Evolutionary conservation across 2,113 vertebrate species (phyloP).

Genomic region (Saccopteryx bilineata): DNA sequence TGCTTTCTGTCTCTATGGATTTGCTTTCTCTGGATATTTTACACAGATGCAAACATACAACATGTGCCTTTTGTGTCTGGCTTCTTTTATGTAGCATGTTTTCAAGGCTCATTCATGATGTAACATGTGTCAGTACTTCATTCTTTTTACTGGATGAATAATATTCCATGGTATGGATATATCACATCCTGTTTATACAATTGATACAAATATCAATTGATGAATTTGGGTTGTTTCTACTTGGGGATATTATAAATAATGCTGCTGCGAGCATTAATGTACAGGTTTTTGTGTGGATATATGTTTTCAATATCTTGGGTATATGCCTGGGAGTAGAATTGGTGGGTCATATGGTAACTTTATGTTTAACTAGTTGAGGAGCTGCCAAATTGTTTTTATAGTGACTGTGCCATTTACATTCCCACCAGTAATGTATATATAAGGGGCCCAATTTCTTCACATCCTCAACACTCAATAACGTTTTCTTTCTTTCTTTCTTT

Average conservation of each 20-base stretch:
- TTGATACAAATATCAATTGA: neutral
- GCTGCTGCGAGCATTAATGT: neutral
- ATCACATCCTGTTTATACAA: neutral
- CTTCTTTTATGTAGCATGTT: neutral
- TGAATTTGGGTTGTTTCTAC: neutral
- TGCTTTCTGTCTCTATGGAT: neutral
- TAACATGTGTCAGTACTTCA: neutral
- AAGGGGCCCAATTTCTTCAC: neutral
- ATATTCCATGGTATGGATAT: neutral
- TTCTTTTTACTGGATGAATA: neutral
- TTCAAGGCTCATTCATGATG: neutral
- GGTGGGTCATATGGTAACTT: neutral
- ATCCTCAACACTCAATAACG: neutral
- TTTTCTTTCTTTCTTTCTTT: neutral
- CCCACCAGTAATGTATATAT: neutral
- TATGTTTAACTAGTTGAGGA: neutral
- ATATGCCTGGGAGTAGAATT: neutral
- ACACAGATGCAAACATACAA: neutral
- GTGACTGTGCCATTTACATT: neutral
- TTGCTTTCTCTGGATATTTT: neutral
- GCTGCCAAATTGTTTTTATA: neutral
- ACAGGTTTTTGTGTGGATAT: neutral
- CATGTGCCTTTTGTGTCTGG: neutral
- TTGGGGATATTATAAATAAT: neutral
- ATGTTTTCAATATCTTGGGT: neutral